A percentile compares a stretch with the other conserved stretches of the same genome.
These are phyloP conservation scores for Lamellibrachia satsuma DNA, from an alignment of 2,888 invertebrate species.

Conservation along the genomic window DNA sequence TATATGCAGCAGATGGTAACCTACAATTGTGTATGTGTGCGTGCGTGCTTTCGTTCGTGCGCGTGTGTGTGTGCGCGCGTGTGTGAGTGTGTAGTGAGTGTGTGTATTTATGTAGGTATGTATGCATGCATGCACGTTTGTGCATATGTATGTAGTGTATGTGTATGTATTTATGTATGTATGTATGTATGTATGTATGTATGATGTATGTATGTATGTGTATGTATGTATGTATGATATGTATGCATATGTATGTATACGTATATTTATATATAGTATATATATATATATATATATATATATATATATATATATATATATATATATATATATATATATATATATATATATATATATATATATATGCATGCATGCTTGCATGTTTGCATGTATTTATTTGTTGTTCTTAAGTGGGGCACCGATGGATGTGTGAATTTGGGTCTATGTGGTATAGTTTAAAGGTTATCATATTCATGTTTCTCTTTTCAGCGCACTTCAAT, in stretches of 20 bases:
- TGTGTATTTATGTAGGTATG: background rate
- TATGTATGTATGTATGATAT: background rate
- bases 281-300: background rate
- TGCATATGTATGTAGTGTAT: background rate
- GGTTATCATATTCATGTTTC: no score
- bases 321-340: background rate
- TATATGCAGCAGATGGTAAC: background rate
- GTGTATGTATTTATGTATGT: no score
- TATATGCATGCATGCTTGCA: no score
- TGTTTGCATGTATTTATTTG: no score
- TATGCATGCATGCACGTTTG: background rate
- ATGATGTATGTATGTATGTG: background rate
- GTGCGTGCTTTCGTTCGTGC: background rate
- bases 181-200: no score
- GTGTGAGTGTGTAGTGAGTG: background rate
- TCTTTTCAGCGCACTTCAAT: no score
- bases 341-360: background rate
- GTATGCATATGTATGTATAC: background rate
- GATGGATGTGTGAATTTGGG: no score
- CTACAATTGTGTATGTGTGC: background rate
- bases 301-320: background rate
- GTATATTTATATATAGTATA: background rate
- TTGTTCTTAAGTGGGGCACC: no score
- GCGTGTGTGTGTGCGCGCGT: background rate
- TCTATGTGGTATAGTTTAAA: no score